Base-by-base conservation (phyloP, 2,888 invertebrate species). In the Cantharis lateralis region DNA sequence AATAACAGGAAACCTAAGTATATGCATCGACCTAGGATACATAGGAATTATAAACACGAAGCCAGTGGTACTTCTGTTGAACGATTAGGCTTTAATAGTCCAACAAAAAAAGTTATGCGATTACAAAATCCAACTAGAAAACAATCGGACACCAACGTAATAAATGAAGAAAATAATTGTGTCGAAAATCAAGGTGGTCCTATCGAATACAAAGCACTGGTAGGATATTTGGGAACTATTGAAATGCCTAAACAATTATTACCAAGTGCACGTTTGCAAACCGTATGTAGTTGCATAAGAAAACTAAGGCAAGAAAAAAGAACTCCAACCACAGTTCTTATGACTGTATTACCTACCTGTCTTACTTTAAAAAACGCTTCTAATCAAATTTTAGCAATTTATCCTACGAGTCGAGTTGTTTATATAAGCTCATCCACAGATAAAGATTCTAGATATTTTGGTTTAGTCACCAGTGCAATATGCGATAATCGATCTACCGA, bases 151-250 rank as follows among this genome's bases (percentile, higher is more conserved):
- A 62, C 62, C 16, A 70, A 75, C 26, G 68, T 48, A 3, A 68
- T 68, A n/a, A 61, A 61, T 20, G 78, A 73, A 71, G 80, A 66
- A 75, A 76, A 71, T 64, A 75, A 76, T 26, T 77, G 85, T 3
- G 82, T 85, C 80, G 87, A 87, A 74, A 86, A 90, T 87, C 76
- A 90, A 84, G 86, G 84, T 28, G 88, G 90, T 86, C 89, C 93
- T 0, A 90, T 95, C 10, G 95, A 95, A 79, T 95, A 94, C 84
- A 93, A 95, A 82, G 95, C 95, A 0, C 93, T 98, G 2, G 96
- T 98, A 0, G 98, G 98, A 1, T 98, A 98, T 88, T 90, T 98
- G 69, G 98, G 98, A 18, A 98, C 98, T 1, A 97, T 98, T 80
- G 98, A 98, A 89, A 97, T 98, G 90, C 98, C 98, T 0, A 94